Evolutionary conservation across 2,113 vertebrate species (phyloP).

Genomic region (Neoarius graeffei): DNA sequence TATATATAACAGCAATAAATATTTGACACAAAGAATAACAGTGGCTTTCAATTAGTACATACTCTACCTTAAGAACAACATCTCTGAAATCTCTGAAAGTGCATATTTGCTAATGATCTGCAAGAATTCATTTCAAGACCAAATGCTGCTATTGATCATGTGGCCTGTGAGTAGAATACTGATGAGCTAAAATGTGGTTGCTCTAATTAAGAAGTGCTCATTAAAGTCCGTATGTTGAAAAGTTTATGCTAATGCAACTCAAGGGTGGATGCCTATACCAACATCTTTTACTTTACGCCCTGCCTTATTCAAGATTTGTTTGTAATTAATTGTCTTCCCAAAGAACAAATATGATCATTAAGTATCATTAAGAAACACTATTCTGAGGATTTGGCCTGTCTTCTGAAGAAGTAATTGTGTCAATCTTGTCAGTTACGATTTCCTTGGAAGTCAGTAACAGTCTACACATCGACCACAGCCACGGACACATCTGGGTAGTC

Average conservation of each 20-base stretch:
- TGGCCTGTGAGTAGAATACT: conserved; percentile 19
- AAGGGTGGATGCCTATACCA: conserved; percentile 15
- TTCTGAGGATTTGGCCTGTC: not conserved
- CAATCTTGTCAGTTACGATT: not conserved
- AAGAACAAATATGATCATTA: not conserved
- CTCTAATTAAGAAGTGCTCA: conserved; percentile 36
- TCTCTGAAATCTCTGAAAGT: not conserved
- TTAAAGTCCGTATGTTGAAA: conserved; percentile 42
- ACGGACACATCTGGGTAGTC: not conserved
- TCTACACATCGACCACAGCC: not conserved
- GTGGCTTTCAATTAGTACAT: conserved; percentile 6
- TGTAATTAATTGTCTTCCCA: not conserved
- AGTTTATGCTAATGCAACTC: conserved; percentile 36
- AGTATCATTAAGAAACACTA: not conserved
- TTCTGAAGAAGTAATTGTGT: not conserved
- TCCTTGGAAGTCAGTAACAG: not conserved
- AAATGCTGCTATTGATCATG: conserved; percentile 38
- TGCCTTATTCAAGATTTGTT: not conserved
- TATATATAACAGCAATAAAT: not conserved
- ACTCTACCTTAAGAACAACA: not conserved
- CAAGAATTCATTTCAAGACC: conserved; percentile 21
- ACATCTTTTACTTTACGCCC: conserved; percentile 3
- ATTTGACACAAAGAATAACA: not conserved
- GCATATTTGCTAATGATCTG: conserved; percentile 14
- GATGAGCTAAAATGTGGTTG: conserved; percentile 33